Conservation (phyloP, 2,888 invertebrate species). For the Acleris sparsana region DNA sequence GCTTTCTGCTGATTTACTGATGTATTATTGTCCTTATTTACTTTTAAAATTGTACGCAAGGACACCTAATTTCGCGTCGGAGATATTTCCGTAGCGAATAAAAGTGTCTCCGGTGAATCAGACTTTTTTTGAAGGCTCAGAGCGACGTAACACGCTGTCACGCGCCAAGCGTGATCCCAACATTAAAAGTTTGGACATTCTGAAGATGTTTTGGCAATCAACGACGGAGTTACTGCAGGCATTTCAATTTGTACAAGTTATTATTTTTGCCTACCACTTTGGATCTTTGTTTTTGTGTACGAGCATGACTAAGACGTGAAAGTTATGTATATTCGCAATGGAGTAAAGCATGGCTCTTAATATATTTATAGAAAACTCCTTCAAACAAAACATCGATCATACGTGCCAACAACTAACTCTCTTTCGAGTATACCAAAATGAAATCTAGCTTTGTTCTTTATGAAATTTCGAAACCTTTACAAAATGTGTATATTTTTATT, state of each 20-base stretch:
- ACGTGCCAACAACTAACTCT: slow-evolving; percentile 28
- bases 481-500: no score
- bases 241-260: slow-evolving; percentile 50
- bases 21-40: slow-evolving; percentile 72
- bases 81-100: slow-evolving; percentile 78
- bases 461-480: neutral
- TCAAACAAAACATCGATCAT: slow-evolving; percentile 30
- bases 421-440: slow-evolving; percentile 15
- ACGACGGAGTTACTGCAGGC: slow-evolving; percentile 49
- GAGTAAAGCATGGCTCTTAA: slow-evolving; percentile 14
- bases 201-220: slow-evolving; percentile 64
- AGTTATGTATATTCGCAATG: slow-evolving; percentile 21
- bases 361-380: slow-evolving; percentile 26
- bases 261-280: slow-evolving; percentile 33
- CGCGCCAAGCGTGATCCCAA: slow-evolving; percentile 60
- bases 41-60: slow-evolving; percentile 72
- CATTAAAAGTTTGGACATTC: slow-evolving; percentile 67
- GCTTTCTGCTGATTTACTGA: slow-evolving; percentile 50
- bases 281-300: slow-evolving; percentile 24
- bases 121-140: slow-evolving; percentile 63
- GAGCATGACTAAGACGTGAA: slow-evolving; percentile 23
- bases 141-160: slow-evolving; percentile 71
- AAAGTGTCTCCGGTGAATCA: slow-evolving; percentile 77
- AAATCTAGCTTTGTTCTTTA: slow-evolving; percentile 29
- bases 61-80: slow-evolving; percentile 73